Evolutionary conservation across 2,113 vertebrate species (phyloP), one percentile per base, ranked within the genome.

Genomic region (Perca flavescens): DNA sequence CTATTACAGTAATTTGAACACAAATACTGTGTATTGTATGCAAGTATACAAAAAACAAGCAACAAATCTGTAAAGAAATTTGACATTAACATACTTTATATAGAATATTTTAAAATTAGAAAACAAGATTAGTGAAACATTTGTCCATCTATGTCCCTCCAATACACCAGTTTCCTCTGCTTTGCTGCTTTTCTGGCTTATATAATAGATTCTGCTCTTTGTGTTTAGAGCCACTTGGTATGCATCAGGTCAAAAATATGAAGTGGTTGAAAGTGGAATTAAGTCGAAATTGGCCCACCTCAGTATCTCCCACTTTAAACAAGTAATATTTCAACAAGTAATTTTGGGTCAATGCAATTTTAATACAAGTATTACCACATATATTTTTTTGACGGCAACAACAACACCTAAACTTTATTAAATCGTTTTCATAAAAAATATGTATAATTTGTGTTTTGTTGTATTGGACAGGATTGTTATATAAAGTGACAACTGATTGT

Each of bases 211-310:
- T 14, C 0, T 1, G 8, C n/a, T 67, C 19, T 43, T 34, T 21
- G 28, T 25, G 31, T 60, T 60, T 65, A 19, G 14, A 62, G n/a
- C 56, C 43, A 64, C 60, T 72, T 76, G 2, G 14, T 47, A 54
- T 65, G 25, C 17, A 67, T 73, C 13, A 64, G 22, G 17, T 77
- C 50, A 72, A 53, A 4, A 60, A 43, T 69, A 65, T 54, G n/a
- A 65, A 69, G 7, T 31, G 19, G 28, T 63, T 77, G 28, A n/a
- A 65, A 21, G 25, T 46, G 43, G 49, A 80, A 78, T 74, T 10
- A 43, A 36, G 31, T 49, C 34, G 6, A 34, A 69, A 77, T 64
- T 67, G 12, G 52, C 31, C 28, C 49, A 17, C 63, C 21, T 65
- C 10, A 49, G 2, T 53, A n/a, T 54, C 53, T 63, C n/a, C 4